phyloP scores from a whole-genome alignment of 1,140 invertebrate genomes.

The Anoplophora glabripennis region DNA sequence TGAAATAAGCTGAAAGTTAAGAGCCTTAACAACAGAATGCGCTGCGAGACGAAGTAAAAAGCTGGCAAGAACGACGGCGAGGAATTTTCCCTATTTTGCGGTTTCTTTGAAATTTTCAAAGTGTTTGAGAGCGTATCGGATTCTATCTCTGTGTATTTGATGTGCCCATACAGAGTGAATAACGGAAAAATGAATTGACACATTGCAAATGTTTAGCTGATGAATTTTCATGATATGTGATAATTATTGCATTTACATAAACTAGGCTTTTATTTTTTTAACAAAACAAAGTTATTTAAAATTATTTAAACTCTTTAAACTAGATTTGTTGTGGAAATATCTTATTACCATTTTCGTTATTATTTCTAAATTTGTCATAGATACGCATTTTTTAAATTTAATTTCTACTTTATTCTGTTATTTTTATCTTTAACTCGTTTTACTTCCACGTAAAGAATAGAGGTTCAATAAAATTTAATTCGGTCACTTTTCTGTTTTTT shows the following conservation, averaged over 20 bases:
- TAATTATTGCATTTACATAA: too few relatives aligned
- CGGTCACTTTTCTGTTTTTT: too few relatives aligned
- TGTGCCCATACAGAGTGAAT: slow-evolving; percentile 17
- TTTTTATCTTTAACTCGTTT: neutral
- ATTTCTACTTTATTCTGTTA: neutral
- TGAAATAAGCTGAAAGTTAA: slow-evolving; percentile 22
- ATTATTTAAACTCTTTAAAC: too few relatives aligned
- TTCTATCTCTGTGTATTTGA: slow-evolving; percentile 31
- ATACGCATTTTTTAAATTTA: neutral
- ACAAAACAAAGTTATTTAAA: too few relatives aligned
- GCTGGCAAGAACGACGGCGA: slow-evolving; percentile 17
- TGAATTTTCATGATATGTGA: too few relatives aligned
- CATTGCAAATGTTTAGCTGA: too few relatives aligned
- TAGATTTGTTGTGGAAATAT: too few relatives aligned
- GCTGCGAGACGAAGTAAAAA: slow-evolving; percentile 18
- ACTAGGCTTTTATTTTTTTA: too few relatives aligned
- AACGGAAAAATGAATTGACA: too few relatives aligned
- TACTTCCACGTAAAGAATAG: too few relatives aligned
- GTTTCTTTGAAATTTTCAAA: slow-evolving; percentile 39
- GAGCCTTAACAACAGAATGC: slow-evolving; percentile 26
- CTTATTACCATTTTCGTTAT: too few relatives aligned
- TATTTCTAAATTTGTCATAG: neutral
- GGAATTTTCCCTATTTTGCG: slow-evolving; percentile 34
- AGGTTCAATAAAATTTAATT: too few relatives aligned
- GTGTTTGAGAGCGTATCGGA: slow-evolving; percentile 37